Evolutionary conservation across 2,113 vertebrate genomes (phyloP).

Genomic region (Leuciscus idus): DNA sequence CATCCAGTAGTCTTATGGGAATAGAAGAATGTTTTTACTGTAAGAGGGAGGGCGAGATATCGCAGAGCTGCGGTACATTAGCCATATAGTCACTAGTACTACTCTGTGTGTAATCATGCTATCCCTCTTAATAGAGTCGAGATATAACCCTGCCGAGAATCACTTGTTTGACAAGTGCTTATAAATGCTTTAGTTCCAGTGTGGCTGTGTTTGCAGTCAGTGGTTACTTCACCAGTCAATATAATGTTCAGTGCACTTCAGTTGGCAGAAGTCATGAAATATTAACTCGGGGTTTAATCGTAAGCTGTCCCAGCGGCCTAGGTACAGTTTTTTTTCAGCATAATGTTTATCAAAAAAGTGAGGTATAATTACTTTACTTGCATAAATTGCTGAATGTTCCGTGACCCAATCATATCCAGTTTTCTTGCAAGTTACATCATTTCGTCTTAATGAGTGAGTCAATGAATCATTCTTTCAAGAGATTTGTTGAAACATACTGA

Average conservation of each 20-base stretch:
- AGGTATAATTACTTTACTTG: constrained; percentile 2
- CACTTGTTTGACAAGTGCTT: constrained; percentile 23
- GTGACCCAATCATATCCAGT: neutral
- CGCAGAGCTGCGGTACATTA: neutral
- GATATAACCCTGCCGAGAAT: neutral
- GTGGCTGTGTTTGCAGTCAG: neutral
- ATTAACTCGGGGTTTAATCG: constrained; percentile 31
- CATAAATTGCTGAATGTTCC: neutral
- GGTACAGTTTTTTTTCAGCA: neutral
- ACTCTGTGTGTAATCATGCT: neutral
- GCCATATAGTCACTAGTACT: neutral
- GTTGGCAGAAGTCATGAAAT: constrained; percentile 45
- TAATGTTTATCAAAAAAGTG: neutral
- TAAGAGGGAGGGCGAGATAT: neutral
- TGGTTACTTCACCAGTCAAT: neutral
- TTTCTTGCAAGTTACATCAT: neutral
- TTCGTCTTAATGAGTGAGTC: neutral
- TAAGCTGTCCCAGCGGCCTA: neutral
- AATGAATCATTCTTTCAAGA: neutral
- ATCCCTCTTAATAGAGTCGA: constrained; percentile 4
- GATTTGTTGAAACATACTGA: neutral
- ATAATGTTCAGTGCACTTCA: constrained; percentile 17
- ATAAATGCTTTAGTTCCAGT: constrained; percentile 19
- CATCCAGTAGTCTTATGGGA: constrained; percentile 1
- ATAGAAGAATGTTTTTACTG: constrained; percentile 23